phyloP scores from a whole-genome alignment of 2,797 vertebrate species.

The Bradypus variegatus region DNA sequence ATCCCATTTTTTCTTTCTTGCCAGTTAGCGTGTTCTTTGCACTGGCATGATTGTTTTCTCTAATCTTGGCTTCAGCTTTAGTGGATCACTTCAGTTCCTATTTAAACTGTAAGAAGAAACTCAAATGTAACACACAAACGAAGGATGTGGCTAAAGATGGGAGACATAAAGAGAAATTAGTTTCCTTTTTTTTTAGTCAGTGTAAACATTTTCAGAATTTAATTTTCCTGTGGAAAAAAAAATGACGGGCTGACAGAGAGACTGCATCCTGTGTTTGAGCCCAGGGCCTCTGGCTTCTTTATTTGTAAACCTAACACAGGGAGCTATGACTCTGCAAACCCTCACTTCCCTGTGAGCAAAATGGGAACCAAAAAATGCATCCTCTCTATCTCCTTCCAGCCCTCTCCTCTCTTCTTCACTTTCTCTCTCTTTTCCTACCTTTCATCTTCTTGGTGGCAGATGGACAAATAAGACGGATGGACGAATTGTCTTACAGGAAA shows the following conservation, averaged over 20 bases:
- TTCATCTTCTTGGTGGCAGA: conserved; percentile 18
- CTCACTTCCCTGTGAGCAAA: background rate
- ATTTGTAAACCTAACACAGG: conserved; percentile 33
- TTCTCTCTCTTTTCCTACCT: background rate
- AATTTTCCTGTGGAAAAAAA: conserved; percentile 48
- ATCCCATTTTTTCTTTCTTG: background rate
- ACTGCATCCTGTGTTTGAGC: conserved; percentile 49
- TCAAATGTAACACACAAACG: conserved; percentile 14
- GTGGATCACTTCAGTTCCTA: background rate
- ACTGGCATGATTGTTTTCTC: background rate
- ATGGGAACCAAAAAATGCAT: background rate
- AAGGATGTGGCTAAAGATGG: conserved; percentile 53
- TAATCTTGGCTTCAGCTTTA: background rate
- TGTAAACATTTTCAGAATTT: conserved; percentile 64
- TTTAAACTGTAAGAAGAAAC: conserved; percentile 34
- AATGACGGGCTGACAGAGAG: conserved; percentile 41
- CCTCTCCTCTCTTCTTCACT: background rate
- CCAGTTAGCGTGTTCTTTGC: background rate
- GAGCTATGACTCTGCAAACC: conserved; percentile 14
- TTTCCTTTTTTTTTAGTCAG: conserved; percentile 40
- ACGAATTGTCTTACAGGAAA: conserved; percentile 2
- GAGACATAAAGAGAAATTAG: background rate
- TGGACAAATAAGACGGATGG: background rate
- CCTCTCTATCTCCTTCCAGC: background rate
- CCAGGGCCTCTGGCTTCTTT: conserved; percentile 41